A percentile compares a stretch with the other conserved stretches of the same genome.
Conservation (phyloP, 2,888 invertebrate genomes). For the Phortica okadai region DNA sequence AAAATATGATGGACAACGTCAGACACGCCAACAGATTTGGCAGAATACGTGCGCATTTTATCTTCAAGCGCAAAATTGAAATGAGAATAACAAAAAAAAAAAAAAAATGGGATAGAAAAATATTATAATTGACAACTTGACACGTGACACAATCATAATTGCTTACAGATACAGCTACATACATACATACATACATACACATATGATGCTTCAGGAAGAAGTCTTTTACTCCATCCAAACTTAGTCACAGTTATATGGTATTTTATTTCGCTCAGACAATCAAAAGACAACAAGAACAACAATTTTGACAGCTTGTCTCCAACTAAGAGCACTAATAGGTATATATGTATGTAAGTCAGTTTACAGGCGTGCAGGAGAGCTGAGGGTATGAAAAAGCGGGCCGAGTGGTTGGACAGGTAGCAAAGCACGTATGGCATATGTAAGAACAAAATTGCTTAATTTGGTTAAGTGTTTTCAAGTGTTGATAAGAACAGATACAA, state of each 20-base stretch:
- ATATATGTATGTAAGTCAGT: too few relatives aligned
- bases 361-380: too few relatives aligned
- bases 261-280: background rate
- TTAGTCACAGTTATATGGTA: background rate
- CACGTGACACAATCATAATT: constrained; percentile 2
- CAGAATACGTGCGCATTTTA: background rate
- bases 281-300: background rate
- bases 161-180: background rate
- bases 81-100: too few relatives aligned
- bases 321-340: background rate
- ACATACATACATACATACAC: background rate
- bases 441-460: too few relatives aligned
- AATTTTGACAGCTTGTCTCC: background rate
- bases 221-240: too few relatives aligned
- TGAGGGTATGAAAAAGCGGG: too few relatives aligned
- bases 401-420: too few relatives aligned
- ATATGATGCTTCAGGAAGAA: background rate
- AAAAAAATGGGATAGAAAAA: background rate
- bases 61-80: too few relatives aligned
- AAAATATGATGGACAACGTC: background rate
- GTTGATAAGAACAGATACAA: too few relatives aligned
- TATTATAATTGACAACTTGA: background rate
- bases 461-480: too few relatives aligned
- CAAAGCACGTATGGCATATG: too few relatives aligned
- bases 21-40: background rate